A percentile compares a stretch with the other conserved stretches of the same genome.
phyloP scores from a whole-genome alignment of 1,140 invertebrate species.

The Andricus grossulariae region DNA sequence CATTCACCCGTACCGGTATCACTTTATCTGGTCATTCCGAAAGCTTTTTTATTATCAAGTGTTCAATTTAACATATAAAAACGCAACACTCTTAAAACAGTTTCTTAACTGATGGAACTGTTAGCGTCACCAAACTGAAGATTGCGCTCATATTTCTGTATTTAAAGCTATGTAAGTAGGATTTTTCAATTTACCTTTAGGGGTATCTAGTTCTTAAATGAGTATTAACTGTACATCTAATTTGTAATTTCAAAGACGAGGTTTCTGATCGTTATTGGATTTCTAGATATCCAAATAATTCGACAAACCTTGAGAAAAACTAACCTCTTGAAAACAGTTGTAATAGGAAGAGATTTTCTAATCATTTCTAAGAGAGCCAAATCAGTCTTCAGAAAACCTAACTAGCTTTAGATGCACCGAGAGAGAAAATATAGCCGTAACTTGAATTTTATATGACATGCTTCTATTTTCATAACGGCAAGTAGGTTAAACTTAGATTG shows the following conservation, averaged over 20 bases:
- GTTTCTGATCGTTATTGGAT: constrained; percentile 6
- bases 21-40: constrained; percentile 26
- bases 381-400: constrained; percentile 9
- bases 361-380: neutral
- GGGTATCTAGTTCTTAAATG: constrained; percentile 59
- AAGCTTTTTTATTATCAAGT: constrained; percentile 20
- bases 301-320: neutral
- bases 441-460: constrained; percentile 30
- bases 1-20: neutral
- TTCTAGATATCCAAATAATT: neutral
- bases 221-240: constrained; percentile 60
- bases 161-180: constrained; percentile 67
- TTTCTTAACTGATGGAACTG: constrained; percentile 36
- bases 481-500: constrained; percentile 9
- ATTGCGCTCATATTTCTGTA: constrained; percentile 63
- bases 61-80: constrained; percentile 1
- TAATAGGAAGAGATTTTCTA: neutral
- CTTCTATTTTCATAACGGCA: constrained; percentile 30
- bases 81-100: constrained; percentile 8
- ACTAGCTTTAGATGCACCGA: constrained; percentile 9
- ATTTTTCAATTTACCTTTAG: constrained; percentile 66
- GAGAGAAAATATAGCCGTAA: neutral
- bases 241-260: neutral
- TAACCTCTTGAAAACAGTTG: neutral
- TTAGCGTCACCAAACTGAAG: constrained; percentile 46